Conservation (phyloP, 2,797 vertebrate genomes). For the Siniperca obscura region DNA sequence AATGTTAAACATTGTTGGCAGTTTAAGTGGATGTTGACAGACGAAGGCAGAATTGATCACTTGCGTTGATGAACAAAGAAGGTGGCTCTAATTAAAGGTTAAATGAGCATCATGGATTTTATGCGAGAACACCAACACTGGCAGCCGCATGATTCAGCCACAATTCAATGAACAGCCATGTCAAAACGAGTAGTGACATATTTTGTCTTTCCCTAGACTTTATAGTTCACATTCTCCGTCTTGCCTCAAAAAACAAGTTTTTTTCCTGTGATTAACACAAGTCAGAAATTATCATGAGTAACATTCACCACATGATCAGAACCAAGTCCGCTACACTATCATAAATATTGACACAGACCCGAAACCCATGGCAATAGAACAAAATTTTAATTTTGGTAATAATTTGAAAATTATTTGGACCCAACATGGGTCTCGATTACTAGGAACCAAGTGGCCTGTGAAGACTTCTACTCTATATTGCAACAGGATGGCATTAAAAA, state of each 20-base stretch:
- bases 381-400: too few relatives aligned
- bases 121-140: not conserved
- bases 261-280: not conserved
- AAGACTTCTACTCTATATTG: not conserved
- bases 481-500: not conserved
- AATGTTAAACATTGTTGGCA: constrained; percentile 12
- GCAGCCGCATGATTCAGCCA: not conserved
- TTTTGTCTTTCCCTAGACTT: not conserved
- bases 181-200: not conserved
- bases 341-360: not conserved
- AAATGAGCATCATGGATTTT: not conserved
- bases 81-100: not conserved
- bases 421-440: not conserved
- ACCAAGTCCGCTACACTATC: not conserved
- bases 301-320: not conserved
- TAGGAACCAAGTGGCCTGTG: too few relatives aligned
- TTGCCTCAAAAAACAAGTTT: not conserved
- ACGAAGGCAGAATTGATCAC: not conserved
- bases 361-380: not conserved
- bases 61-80: not conserved
- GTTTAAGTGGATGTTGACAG: constrained; percentile 17
- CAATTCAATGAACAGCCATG: not conserved
- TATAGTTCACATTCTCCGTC: not conserved
- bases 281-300: not conserved
- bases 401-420: not conserved